Percentiles rank a stretch among this genome's conserved stretches.
phyloP scores from a whole-genome alignment of 1,140 invertebrate genomes.

The Lethocerus indicus region DNA sequence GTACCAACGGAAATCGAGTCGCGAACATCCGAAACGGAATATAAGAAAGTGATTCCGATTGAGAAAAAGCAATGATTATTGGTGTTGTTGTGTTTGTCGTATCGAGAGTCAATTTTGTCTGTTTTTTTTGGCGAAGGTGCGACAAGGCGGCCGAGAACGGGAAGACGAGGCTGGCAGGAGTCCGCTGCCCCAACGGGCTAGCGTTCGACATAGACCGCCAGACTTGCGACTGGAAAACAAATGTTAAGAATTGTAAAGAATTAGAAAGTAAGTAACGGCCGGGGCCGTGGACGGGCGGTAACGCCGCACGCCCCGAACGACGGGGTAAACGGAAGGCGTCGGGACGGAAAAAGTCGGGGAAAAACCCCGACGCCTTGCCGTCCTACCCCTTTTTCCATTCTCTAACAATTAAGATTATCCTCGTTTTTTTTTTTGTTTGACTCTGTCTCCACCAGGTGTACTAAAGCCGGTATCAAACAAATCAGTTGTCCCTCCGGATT shows the following conservation, averaged over 20 bases:
- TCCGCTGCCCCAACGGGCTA: constrained; percentile 74
- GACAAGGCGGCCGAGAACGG: constrained; percentile 75
- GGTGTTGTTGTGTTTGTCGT: too few species aligned
- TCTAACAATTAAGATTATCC: too few species aligned
- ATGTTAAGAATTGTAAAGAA: constrained; percentile 87
- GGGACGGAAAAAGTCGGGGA: not conserved
- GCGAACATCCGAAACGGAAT: too few species aligned
- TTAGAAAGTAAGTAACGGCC: constrained; percentile 67
- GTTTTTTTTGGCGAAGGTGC: constrained; percentile 41
- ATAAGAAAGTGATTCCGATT: too few species aligned
- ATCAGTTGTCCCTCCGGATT: constrained; percentile 86
- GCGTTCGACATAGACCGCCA: constrained; percentile 89
- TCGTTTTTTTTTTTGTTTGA: too few species aligned
- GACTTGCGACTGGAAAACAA: constrained; percentile 89
- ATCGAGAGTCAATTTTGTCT: too few species aligned
- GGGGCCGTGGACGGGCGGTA: too few species aligned
- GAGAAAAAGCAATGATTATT: too few species aligned
- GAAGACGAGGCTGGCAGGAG: constrained; percentile 64
- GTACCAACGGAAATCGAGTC: too few species aligned
- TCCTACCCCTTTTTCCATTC: not conserved
- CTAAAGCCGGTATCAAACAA: constrained; percentile 81
- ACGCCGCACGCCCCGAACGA: too few species aligned
- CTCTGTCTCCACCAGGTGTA: constrained; percentile 47
- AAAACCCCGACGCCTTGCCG: not conserved
- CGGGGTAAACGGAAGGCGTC: not conserved